phyloP scores from a whole-genome alignment of 1,140 invertebrate genomes.

The Lepidurus arcticus region DNA sequence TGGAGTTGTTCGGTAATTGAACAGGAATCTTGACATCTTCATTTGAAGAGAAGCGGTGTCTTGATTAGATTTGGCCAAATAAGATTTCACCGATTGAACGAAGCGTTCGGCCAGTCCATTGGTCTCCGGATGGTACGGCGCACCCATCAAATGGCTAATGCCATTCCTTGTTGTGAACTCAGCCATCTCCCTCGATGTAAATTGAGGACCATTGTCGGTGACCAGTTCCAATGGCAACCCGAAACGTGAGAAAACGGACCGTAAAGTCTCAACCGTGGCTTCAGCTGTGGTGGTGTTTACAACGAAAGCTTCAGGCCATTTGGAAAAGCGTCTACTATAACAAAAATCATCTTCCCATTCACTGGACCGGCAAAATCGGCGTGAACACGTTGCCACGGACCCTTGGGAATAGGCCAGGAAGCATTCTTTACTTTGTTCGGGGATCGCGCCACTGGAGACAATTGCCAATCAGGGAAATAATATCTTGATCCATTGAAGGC shows the following conservation, averaged over 20 bases:
- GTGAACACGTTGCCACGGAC: slow-evolving; percentile 38
- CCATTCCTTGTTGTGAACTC: slow-evolving; percentile 44
- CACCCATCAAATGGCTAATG: slow-evolving; percentile 37
- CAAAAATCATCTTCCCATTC: slow-evolving; percentile 41
- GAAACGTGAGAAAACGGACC: slow-evolving; percentile 43
- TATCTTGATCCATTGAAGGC: slow-evolving; percentile 47
- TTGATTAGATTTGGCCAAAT: slow-evolving; percentile 31
- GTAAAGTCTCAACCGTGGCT: slow-evolving; percentile 33
- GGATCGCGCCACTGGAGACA: slow-evolving; percentile 26
- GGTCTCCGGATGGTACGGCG: slow-evolving; percentile 43
- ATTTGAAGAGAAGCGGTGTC: too few relatives aligned
- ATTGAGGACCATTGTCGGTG: slow-evolving; percentile 46
- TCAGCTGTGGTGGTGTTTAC: slow-evolving; percentile 21
- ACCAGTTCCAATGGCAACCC: slow-evolving; percentile 45
- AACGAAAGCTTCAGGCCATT: slow-evolving; percentile 45
- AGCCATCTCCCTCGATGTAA: slow-evolving; percentile 44
- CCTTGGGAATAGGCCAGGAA: slow-evolving; percentile 21
- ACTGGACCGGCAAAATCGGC: slow-evolving; percentile 46
- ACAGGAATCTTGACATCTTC: slow-evolving; percentile 27
- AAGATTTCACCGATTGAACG: slow-evolving; percentile 41
- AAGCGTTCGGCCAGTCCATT: slow-evolving; percentile 46
- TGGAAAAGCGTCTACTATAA: slow-evolving; percentile 48
- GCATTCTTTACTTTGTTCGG: slow-evolving; percentile 29
- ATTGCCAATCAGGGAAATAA: slow-evolving; percentile 40
- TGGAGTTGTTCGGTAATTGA: slow-evolving; percentile 35